Percentiles rank a stretch among this genome's conserved stretches.
Evolutionary conservation across 2,888 invertebrate species (phyloP).

Genomic region (Sinelater perroti): DNA sequence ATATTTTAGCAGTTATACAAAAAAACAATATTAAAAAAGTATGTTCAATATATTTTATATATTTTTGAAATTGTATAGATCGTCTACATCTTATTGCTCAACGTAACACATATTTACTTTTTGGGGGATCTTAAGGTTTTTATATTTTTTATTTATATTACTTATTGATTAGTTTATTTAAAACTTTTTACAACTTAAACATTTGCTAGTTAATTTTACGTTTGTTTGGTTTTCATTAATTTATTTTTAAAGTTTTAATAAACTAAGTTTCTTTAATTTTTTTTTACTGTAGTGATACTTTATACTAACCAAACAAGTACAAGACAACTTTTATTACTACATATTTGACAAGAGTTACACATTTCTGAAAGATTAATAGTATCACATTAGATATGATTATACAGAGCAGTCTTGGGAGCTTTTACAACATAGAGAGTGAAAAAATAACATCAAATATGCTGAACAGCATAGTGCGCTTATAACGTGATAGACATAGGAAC

Average conservation of each 20-base stretch:
- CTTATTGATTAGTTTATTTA: too few species aligned
- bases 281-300: neutral
- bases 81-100: too few species aligned
- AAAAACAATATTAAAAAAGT: too few species aligned
- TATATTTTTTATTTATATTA: too few species aligned
- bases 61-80: too few species aligned
- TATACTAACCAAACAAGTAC: neutral
- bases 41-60: too few species aligned
- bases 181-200: neutral
- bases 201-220: neutral
- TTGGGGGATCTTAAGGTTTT: too few species aligned
- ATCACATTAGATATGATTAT: conserved; percentile 11
- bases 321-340: conserved; percentile 5
- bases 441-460: conserved; percentile 1
- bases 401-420: neutral
- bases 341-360: conserved; percentile 9
- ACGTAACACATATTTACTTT: too few species aligned
- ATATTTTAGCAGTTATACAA: too few species aligned
- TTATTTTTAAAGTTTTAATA: neutral
- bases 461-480: neutral
- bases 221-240: neutral
- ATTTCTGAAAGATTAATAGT: neutral
- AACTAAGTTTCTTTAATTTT: neutral
- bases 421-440: conserved; percentile 11
- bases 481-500: too few species aligned